These are phyloP conservation scores for Sebastes trivittatus DNA, from an alignment of 2,797 vertebrate species.

Conservation along the genomic window DNA sequence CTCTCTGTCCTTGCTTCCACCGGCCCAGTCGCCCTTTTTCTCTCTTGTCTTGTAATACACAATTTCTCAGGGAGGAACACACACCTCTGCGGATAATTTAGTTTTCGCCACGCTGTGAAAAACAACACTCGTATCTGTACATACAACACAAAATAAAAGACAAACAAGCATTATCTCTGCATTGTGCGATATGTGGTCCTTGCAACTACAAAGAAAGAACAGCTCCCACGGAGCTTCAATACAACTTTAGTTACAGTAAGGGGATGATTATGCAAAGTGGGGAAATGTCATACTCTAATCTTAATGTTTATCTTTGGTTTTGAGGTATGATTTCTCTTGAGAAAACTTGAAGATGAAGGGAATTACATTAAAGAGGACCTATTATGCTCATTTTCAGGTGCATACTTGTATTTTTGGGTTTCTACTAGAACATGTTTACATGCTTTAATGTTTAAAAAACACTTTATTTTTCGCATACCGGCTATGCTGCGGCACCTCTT, in stretches of 20 bases:
- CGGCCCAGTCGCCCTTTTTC: background rate
- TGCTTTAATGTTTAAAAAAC: no score
- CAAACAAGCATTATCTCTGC: background rate
- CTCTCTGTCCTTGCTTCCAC: slow-evolving; percentile 16
- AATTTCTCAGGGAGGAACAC: slow-evolving; percentile 31
- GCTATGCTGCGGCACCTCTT: rapidly evolving
- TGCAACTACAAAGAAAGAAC: background rate
- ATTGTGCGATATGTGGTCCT: background rate
- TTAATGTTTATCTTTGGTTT: background rate
- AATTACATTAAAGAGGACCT: background rate
- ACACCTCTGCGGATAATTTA: slow-evolving; percentile 20
- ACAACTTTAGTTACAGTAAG: background rate
- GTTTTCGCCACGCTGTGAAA: slow-evolving; percentile 18
- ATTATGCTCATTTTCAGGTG: no score
- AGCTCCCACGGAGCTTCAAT: background rate
- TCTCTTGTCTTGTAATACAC: slow-evolving; percentile 37
- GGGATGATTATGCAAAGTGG: background rate
- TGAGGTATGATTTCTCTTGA: background rate
- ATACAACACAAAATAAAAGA: background rate
- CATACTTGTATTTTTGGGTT: no score
- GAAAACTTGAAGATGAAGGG: background rate
- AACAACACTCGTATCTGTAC: background rate
- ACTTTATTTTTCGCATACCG: no score
- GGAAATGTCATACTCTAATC: background rate
- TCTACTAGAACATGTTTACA: no score